Evolutionary conservation across 2,797 vertebrate genomes (phyloP), one percentile per base, ranked within the genome.

Genomic region (Aphelocoma californica): DNA sequence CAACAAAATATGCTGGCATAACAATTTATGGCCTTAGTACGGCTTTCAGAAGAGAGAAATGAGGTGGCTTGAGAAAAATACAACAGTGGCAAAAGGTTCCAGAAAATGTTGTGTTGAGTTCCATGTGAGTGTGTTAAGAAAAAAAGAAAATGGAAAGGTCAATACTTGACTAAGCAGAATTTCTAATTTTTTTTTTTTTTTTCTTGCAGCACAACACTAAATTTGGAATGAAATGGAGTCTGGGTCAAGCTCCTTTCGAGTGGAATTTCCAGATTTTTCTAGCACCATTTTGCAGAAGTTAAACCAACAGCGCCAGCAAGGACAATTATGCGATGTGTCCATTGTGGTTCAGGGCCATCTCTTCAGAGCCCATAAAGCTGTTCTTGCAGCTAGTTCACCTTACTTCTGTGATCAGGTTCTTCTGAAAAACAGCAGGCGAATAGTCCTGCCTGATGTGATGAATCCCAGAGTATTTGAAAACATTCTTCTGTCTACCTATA

Each of bases 321-420:
- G 98, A 70, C 98, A 99, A 18, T 93, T 99, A 85, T 99, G 98
- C 81, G 98, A 99, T 81, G 98, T 99, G 78, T 98, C 98, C 50
- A 98, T 99, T 95, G 98, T 98, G 56, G 98, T 99, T 78, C 98
- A 98, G 95, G 98, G 98, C 47, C 98, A 98, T 89, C 98, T 98
- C 92, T 99, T 98, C 96, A 97, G 98, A 62, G 98, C 98, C 83
- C 98, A 99, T 95, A 98, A 98, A 72, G 98, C 98, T 25, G 98
- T 99, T 54, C 98, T 99, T 83, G 98, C 98, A 44, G 98, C 98
- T 90, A 99, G 98, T 69, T 99, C 98, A 8, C 98, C 98, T 51
- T 99, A 99, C 95, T 99, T 99, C 94, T 99, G 98, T 78, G 98
- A 99, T 90, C 98, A 99, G 95, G 98, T 99, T 78, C 98, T 99